These are phyloP conservation scores for Pseudomyrmex concolor DNA, from an alignment of 1,140 invertebrate genomes.

Conservation along the genomic window DNA sequence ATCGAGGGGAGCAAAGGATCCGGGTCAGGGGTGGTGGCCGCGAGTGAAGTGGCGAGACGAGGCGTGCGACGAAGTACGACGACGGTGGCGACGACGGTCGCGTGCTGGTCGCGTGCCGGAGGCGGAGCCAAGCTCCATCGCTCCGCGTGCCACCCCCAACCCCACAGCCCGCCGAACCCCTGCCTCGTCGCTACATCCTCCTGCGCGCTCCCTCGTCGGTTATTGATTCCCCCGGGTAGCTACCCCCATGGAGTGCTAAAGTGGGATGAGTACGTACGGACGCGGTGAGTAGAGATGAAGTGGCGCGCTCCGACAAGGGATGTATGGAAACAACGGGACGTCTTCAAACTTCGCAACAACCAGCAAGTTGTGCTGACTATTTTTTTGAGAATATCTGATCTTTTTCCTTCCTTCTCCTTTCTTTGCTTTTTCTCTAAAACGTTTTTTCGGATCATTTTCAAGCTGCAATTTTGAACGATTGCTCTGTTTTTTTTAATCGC, in stretches of 20 bases:
- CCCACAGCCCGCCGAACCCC: constrained; percentile 65
- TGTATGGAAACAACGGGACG: constrained; percentile 43
- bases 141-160: constrained; percentile 73
- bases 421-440: not conserved
- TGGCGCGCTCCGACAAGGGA: constrained; percentile 31
- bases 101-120: constrained; percentile 84
- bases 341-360: constrained; percentile 57
- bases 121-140: constrained; percentile 79
- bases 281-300: constrained; percentile 53
- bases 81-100: constrained; percentile 74
- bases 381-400: constrained; percentile 27
- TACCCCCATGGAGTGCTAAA: constrained; percentile 72
- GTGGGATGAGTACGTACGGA: constrained; percentile 59
- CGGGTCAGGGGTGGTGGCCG: constrained; percentile 54
- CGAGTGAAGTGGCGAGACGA: constrained; percentile 23
- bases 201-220: constrained; percentile 79
- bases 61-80: constrained; percentile 30
- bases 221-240: constrained; percentile 84
- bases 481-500: no score
- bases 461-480: no score
- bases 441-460: no score
- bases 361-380: constrained; percentile 37
- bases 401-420: not conserved
- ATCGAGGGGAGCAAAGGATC: constrained; percentile 44
- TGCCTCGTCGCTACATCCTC: constrained; percentile 64